phyloP scores from a whole-genome alignment of 2,113 vertebrate species.

The Myocastor coypus region DNA sequence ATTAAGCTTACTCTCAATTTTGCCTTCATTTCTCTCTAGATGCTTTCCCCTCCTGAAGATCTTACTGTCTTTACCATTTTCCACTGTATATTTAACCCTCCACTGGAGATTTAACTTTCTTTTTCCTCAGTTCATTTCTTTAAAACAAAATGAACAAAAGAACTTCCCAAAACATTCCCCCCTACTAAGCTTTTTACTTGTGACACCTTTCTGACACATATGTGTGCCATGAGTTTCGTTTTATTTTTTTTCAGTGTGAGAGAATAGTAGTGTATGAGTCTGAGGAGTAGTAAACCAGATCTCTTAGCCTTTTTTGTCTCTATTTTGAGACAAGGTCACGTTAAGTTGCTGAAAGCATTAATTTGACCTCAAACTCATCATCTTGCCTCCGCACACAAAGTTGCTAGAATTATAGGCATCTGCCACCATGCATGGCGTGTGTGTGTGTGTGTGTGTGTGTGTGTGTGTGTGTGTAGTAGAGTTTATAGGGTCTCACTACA shows the following conservation, averaged over 20 bases:
- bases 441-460: too few species aligned
- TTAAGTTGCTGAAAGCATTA: neutral
- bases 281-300: neutral
- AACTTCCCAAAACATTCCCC: neutral
- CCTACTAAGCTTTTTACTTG: slow-evolving; percentile 11
- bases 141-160: neutral
- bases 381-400: neutral
- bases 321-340: neutral
- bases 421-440: too few species aligned
- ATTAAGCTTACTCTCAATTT: neutral
- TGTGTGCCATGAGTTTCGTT: neutral
- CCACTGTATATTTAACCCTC: neutral
- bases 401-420: neutral
- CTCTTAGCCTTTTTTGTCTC: neutral
- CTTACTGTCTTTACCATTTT: neutral
- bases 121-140: neutral
- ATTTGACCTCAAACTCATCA: neutral
- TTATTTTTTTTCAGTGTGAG: neutral
- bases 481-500: too few species aligned
- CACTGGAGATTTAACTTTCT: neutral
- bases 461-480: too few species aligned
- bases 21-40: neutral
- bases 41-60: neutral
- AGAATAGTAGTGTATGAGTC: neutral
- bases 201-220: slow-evolving; percentile 3